Base-by-base conservation (phyloP, 2,888 invertebrate genomes). In the Saturnia japonica region DNA sequence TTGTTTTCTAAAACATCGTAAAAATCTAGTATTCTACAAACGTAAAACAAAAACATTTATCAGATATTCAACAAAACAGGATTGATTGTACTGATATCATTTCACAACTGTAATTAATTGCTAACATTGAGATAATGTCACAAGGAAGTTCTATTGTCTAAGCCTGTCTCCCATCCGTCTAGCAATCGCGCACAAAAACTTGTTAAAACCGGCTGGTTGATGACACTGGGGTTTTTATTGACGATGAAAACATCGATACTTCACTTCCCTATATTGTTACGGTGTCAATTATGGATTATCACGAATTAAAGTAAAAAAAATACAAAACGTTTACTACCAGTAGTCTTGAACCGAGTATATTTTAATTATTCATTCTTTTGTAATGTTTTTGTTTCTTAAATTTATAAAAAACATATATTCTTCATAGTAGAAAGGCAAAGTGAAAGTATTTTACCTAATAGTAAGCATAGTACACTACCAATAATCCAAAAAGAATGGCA, bases 131-230 rank as follows among this genome's bases (percentile, higher is more conserved):
- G 77, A 74, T 76, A 76, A 79, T 74, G 79, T 79, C 77, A 81
- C 77, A 76, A 77, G 78, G 80, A 81, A 79, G 76, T 85, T 84
- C 69, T 84, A 83, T 86, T 87, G 87, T 87, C 73, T 82, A 75
- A 74, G 77, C 80, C n/a, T 45, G 45, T 47, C 68, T 71, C 68
- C 64, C 71, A 71, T 45, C 68, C 60, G 68, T 70, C 77, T 76
- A 72, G 69, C 64, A 72, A 77, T 78, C 77, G 78, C 75, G 76
- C 74, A 77, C 78, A 80, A 81, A 81, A 84, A 82, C 73, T 75
- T 74, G 72, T 73, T 73, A 71, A 75, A 54, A n/a, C 64, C 72
- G 72, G 73, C 68, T 76, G 76, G 70, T 77, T 71, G 72, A 77
- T 74, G 75, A 75, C 76, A 71, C 71, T n/a, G 57, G 71, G 62